Base-by-base conservation (phyloP, 2,888 invertebrate genomes). In the Coremacera marginata region DNA sequence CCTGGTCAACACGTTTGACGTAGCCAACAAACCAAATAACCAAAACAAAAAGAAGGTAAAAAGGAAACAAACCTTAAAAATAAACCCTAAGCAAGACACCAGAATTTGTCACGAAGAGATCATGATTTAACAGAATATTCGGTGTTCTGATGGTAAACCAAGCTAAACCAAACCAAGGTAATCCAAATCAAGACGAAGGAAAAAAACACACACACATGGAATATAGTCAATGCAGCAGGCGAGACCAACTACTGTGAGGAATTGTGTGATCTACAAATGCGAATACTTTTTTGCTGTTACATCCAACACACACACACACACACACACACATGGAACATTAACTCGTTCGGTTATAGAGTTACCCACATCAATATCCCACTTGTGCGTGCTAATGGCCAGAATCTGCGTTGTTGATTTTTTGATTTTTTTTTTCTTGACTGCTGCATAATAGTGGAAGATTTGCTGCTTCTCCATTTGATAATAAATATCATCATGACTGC, bases 81-180 rank as follows among this genome's bases (percentile, higher is more conserved):
- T 57, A 52, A 44, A 34, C 44, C 55, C 55, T 27, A 85, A 85
- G 81, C 82, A 85, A 86, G 86, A 84, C 85, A 83, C 84, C 82
- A 85, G 86, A 86, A 86, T 85, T 85, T 86, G 85, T 85, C 85
- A 85, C 84, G 83, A 79, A 84, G 80, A 80, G 84, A 86, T 86
- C 86, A 81, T 85, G 85, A 86, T 86, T 86, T 31, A 70, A 34
- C 37, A 51, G 57, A 65, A 78, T 34, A 22, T 52, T 34, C 49
- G 25, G 19, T 25, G 52, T 11, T n/a, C 70, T n/a, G n/a, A 44
- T 11, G 19, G 37, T 67, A 34, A 67, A 70, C 55, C 22, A 62
- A 65, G 0, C 19, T 5, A 34, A n/a, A 22, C 34, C 37, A 67
- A 67, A 7, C 31, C 22, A 22, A 67, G 27, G 25, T 4, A 22